Conservation (phyloP, 1,140 invertebrate species). For the Cydia splendana region DNA sequence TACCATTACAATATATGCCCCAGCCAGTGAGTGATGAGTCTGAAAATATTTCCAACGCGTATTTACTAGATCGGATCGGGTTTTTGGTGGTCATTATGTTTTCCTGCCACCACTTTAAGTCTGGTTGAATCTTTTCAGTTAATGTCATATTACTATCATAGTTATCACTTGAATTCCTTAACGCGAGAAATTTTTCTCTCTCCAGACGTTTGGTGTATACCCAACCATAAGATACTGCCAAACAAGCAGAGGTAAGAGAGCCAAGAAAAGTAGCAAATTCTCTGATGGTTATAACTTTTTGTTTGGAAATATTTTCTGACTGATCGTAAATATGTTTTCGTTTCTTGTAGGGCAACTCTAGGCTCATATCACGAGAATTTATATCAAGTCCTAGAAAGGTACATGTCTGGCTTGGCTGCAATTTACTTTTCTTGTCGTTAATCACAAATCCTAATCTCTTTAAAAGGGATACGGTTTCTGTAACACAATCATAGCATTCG, state of each 20-base stretch:
- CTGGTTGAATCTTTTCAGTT: conserved; percentile 12
- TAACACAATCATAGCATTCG: background rate
- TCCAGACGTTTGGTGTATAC: conserved; percentile 45
- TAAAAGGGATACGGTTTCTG: conserved; percentile 3
- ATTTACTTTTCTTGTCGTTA: conserved; percentile 30
- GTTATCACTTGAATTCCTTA: conserved; percentile 22
- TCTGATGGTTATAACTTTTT: conserved; percentile 45
- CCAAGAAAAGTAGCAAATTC: conserved; percentile 45
- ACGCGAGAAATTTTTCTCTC: conserved; percentile 37
- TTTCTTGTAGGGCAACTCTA: conserved; percentile 24
- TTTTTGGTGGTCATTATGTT: conserved; percentile 40
- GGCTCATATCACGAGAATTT: conserved; percentile 10
- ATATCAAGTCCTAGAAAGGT: conserved; percentile 33
- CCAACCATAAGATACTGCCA: conserved; percentile 41
- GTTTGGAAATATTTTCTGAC: conserved; percentile 14
- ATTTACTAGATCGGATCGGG: conserved; percentile 36
- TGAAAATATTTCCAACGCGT: conserved; percentile 45
- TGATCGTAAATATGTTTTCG: background rate
- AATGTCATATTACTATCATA: conserved; percentile 36
- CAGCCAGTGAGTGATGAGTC: conserved; percentile 53
- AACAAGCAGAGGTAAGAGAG: conserved; percentile 43
- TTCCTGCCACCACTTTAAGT: conserved; percentile 50
- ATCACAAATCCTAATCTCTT: conserved; percentile 31
- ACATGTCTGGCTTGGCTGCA: conserved; percentile 8
- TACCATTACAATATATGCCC: conserved; percentile 41